Evolutionary conservation across 1,140 invertebrate genomes (phyloP), one percentile per base, ranked within the genome.

Genomic region (Neoseiulus cucumeris): DNA sequence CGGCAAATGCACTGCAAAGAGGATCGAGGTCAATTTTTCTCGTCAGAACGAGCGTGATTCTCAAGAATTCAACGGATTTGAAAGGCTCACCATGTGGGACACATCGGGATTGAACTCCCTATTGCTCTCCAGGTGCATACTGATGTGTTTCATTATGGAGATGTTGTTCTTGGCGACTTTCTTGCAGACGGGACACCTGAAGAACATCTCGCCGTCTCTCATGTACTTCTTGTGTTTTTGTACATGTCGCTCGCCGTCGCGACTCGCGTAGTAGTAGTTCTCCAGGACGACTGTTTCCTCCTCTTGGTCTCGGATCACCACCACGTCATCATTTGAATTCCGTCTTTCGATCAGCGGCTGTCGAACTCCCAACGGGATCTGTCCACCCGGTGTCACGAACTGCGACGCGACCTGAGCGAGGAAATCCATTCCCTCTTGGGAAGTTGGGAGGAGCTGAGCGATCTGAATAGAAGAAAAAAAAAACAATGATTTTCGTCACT

Each of bases 101-200:
- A 59, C 22, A 20, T 59, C 51, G 12, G 51, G 51, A 59, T 59
- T 59, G 51, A 59, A 59, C 33, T 59, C 51, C 22, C 51, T 12
- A 59, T 59, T 59, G 9, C 51, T 59, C 22, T 59, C 22, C 14
- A 59, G 51, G 33, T 59, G 51, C 51, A 59, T 59, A 25, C 51
- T 59, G 17, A 59, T 59, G 22, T 59, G 51, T 9, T 59, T 59
- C 51, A 59, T 59, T 12, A 59, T 59, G 25, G 51, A 59, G 22
- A 59, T 59, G 51, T 59, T 59, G 51, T 59, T 59, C 9, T 59
- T 59, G 51, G 51, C 51, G 14, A 59, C 51, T 33, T 59, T 59
- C 51, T 59, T 59, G 22, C 51, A 59, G 22, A 59, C 51, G 22
- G 51, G 51, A 59, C 51, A 59, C 6, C 51, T 12, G 22, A 59